Evolutionary conservation across 2,888 invertebrate species (phyloP).

Genomic region (Harpalus rubripes): DNA sequence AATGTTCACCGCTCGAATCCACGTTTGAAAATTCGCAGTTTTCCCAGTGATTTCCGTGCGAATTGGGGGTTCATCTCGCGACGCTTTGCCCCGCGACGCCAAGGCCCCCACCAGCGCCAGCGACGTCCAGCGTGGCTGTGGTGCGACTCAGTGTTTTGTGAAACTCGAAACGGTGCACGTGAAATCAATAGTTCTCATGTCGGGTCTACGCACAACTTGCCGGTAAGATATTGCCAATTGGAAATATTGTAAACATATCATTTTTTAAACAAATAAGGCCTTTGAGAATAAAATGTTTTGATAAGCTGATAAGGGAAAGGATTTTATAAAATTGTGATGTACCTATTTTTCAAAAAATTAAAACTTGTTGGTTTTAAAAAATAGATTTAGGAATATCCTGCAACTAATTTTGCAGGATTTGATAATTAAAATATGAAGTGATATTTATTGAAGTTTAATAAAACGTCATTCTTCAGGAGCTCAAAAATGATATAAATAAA

Average conservation of each 20-base stretch:
- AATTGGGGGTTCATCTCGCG: conserved; percentile 8
- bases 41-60: conserved; percentile 52
- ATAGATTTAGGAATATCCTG: too few relatives aligned
- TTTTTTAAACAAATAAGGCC: too few relatives aligned
- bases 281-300: too few relatives aligned
- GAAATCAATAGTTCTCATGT: conserved; percentile 63
- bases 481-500: too few relatives aligned
- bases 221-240: conserved; percentile 32
- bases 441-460: too few relatives aligned
- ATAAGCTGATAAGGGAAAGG: too few relatives aligned
- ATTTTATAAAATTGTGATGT: too few relatives aligned
- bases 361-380: too few relatives aligned
- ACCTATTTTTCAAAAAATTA: too few relatives aligned
- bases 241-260: not conserved
- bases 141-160: conserved; percentile 56
- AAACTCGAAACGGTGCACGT: conserved; percentile 58
- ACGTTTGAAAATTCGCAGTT: conserved; percentile 61
- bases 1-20: conserved; percentile 41
- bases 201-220: conserved; percentile 61
- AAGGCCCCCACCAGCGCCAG: conserved; percentile 37
- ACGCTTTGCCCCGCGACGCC: conserved; percentile 52
- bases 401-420: too few relatives aligned
- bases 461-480: too few relatives aligned
- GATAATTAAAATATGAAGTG: too few relatives aligned
- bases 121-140: conserved; percentile 14